phyloP scores from a whole-genome alignment of 2,888 invertebrate species.

The Epicampocera succincta region DNA sequence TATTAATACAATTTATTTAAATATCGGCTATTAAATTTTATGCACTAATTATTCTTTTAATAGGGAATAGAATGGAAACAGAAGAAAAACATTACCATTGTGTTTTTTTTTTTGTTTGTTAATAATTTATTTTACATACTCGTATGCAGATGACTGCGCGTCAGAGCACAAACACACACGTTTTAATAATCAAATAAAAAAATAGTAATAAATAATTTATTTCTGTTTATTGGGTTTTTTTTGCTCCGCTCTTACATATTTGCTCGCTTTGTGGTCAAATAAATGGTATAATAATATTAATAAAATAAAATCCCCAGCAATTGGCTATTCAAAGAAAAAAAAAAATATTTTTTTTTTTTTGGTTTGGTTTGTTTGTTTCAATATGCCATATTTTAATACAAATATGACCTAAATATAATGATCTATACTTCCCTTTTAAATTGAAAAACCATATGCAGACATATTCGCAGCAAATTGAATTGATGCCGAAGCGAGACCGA shows the following conservation, averaged over 20 bases:
- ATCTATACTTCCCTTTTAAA: slow-evolving; percentile 31
- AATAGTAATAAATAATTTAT: slow-evolving; percentile 35
- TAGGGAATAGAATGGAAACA: slow-evolving; percentile 34
- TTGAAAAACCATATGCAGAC: slow-evolving; percentile 8
- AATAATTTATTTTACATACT: background rate
- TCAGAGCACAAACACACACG: background rate
- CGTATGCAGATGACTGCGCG: background rate
- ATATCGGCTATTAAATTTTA: slow-evolving; percentile 58
- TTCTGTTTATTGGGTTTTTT: slow-evolving; percentile 20
- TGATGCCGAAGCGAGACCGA: background rate
- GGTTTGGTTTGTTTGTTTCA: slow-evolving; percentile 17
- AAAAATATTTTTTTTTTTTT: background rate
- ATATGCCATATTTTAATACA: slow-evolving; percentile 48
- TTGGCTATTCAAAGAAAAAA: slow-evolving; percentile 30
- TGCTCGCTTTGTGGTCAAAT: slow-evolving; percentile 45
- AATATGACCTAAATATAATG: slow-evolving; percentile 65
- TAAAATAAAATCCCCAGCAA: slow-evolving; percentile 37
- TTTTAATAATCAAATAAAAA: slow-evolving; percentile 7
- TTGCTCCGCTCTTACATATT: background rate
- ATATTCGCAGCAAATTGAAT: slow-evolving; percentile 2
- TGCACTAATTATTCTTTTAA: slow-evolving; percentile 62
- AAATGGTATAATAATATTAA: slow-evolving; percentile 47
- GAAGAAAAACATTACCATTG: background rate
- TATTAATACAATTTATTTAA: slow-evolving; percentile 41
- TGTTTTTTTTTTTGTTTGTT: background rate